Evolutionary conservation across 2,113 vertebrate species (phyloP), one percentile per base, ranked within the genome.

Genomic region (Hippocampus guttulatus): DNA sequence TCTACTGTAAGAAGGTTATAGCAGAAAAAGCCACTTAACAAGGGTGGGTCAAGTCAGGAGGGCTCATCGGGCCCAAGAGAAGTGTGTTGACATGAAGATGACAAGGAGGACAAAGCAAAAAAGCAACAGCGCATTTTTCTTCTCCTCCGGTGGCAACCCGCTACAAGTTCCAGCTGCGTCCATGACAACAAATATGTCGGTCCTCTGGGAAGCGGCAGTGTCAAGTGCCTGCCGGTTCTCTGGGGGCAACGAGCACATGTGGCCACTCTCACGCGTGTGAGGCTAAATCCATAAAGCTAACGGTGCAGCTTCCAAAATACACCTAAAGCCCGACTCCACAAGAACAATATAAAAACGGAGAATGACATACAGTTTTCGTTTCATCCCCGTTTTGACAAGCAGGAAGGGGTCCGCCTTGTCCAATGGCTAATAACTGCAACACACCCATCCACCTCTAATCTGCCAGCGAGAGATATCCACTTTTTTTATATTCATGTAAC

Each of bases 131-230:
- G 20, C 49, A 71, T 77, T 77, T 74, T 55, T 80, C 71, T 70
- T 80, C 6, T 18, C 27, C 58, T 8, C 5, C 58, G 8, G 66
- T 65, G 67, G n/a, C 78, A 85, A 65, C 78, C 77, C 80, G 83
- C 76, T 67, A 64, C 67, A 71, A 70, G 62, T 64, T 64, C 70
- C 84, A 80, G 77, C 83, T 79, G 89, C 75, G 84, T 47, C 74
- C 77, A 83, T 81, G 84, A 81, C 83, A 79, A 85, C 82, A 67
- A 60, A 27, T n/a, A 25, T 68, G 30, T 16, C 52, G 51, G 62
- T 54, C 81, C 84, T 70, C 67, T 67, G 84, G 82, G 76, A 81
- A 66, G 27, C 49, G 64, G 65, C 71, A 63, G 71, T 74, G 80
- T 75, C 79, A 79, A 82, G 74, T 72, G 67, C 63, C 64, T 65